phyloP scores from a whole-genome alignment of 2,797 vertebrate genomes.

The Oryzias sinensis region DNA sequence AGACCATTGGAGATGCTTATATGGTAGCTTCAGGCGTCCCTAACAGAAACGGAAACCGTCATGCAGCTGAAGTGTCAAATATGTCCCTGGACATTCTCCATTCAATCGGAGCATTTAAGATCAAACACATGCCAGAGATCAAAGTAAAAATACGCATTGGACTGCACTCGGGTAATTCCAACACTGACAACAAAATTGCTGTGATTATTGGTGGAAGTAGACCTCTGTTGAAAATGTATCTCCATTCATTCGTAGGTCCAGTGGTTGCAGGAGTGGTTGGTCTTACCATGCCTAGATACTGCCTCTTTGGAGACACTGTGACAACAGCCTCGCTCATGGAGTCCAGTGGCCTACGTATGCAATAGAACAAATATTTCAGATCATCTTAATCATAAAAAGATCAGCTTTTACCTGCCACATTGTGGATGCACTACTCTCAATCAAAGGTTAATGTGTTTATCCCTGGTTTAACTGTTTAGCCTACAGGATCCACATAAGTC shows the following conservation, averaged over 20 bases:
- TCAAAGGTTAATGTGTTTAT: no score
- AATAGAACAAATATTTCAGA: background rate
- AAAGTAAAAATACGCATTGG: slow-evolving; percentile 89
- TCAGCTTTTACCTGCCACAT: no score
- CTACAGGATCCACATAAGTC: slow-evolving; percentile 86
- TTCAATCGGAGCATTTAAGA: slow-evolving; percentile 82
- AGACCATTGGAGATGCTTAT: slow-evolving; percentile 89
- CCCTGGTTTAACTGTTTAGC: slow-evolving; percentile 58
- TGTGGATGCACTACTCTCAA: no score
- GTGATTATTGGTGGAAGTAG: background rate
- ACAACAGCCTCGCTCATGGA: slow-evolving; percentile 88
- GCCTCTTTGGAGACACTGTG: slow-evolving; percentile 90
- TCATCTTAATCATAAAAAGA: background rate
- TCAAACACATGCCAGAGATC: slow-evolving; percentile 89
- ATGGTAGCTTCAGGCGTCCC: slow-evolving; percentile 90
- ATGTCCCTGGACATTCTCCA: slow-evolving; percentile 91
- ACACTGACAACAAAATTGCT: background rate
- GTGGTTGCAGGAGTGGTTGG: slow-evolving; percentile 89
- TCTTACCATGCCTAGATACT: slow-evolving; percentile 89
- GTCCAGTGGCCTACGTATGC: slow-evolving; percentile 61
- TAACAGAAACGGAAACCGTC: slow-evolving; percentile 83
- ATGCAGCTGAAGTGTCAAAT: slow-evolving; percentile 87
- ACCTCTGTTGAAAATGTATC: no score
- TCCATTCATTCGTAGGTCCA: slow-evolving; percentile 64
- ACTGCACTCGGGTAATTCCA: slow-evolving; percentile 82